These are phyloP conservation scores for Pagetopsis macropterus DNA, from an alignment of 2,797 vertebrate genomes.

Conservation along the genomic window DNA sequence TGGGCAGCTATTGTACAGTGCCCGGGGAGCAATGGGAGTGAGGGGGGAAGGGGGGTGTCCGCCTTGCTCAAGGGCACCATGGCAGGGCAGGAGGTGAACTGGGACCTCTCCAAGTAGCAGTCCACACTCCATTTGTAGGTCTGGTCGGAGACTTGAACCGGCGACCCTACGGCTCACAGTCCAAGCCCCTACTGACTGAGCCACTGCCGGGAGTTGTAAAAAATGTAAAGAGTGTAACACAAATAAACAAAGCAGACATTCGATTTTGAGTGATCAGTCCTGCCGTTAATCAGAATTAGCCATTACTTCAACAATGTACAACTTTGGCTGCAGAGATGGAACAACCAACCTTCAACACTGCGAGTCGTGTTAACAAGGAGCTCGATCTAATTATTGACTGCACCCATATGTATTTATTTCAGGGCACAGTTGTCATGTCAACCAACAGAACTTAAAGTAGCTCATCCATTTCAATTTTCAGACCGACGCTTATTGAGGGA, in stretches of 20 bases:
- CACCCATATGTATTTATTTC: conserved; percentile 54
- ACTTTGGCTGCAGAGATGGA: conserved; percentile 38
- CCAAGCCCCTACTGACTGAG: too few species aligned
- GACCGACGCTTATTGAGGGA: conserved; percentile 30
- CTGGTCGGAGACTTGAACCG: too few species aligned
- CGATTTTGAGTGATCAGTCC: conserved; percentile 26
- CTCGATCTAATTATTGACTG: conserved; percentile 51
- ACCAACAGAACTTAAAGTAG: conserved; percentile 51
- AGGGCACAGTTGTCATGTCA: conserved; percentile 66
- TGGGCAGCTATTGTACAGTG: too few species aligned
- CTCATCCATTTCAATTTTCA: conserved; percentile 45
- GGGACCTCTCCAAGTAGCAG: too few species aligned
- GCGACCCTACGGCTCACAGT: too few species aligned
- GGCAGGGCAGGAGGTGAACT: too few species aligned
- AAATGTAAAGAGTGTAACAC: background rate
- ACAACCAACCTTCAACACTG: conserved; percentile 33
- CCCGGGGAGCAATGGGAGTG: too few species aligned
- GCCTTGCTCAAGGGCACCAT: too few species aligned
- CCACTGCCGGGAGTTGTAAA: background rate
- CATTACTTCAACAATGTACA: conserved; percentile 30
- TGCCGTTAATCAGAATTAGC: conserved; percentile 32
- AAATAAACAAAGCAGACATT: conserved; percentile 2
- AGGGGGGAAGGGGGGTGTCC: too few species aligned
- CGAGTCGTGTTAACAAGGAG: conserved; percentile 58
- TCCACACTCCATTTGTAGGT: too few species aligned